Evolutionary conservation across 2,888 invertebrate species (phyloP), one percentile per base, ranked within the genome.

Genomic region (Leucophora obtusa): DNA sequence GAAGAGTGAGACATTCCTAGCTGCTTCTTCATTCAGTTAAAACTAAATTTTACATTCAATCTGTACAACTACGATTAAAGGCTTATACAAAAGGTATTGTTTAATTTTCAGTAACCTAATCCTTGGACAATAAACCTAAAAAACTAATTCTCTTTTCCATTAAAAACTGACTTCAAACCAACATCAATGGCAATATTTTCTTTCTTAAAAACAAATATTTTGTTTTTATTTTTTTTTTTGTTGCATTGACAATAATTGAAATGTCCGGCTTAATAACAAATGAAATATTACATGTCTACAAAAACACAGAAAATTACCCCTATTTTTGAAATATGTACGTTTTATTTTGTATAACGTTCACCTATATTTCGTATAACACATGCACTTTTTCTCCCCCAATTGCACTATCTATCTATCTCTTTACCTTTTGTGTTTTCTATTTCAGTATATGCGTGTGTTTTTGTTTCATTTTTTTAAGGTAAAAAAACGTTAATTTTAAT

Each of bases 401-500:
- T 43, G 51, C 50, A 17, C 14, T n/a, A 10, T 21, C 7, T 43
- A 24, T 24, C 24, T 6, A 28, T 28, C 28, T 35, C 51, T 59
- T 76, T 47, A 14, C 35, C 43, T 38, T 38, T 58, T 24, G 2
- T 7, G 33, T 21, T 35, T 24, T 28, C 10, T 14, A 14, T 18
- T 14, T 1, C 43, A 58, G 21, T 43, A n/a, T 47, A 4, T 14
- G n/a, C n/a, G n/a, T 63, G 60, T 33, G 47, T 54, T 10, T 60
- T 58, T 60, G 28, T 38, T 17, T 53, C 54, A 33, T 38, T 51
- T 53, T 65, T 53, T 10, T 58, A 60, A 50, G 59, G 53, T 28
- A 28, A 59, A 72, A 73, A 65, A 79, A 73, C 77, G 62, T 74
- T 74, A 77, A 69, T 68, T 63, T 75, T 69, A 63, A 63, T 82